Evolutionary conservation across 1,140 invertebrate genomes (phyloP).

Genomic region (Wasmannia auropunctata): DNA sequence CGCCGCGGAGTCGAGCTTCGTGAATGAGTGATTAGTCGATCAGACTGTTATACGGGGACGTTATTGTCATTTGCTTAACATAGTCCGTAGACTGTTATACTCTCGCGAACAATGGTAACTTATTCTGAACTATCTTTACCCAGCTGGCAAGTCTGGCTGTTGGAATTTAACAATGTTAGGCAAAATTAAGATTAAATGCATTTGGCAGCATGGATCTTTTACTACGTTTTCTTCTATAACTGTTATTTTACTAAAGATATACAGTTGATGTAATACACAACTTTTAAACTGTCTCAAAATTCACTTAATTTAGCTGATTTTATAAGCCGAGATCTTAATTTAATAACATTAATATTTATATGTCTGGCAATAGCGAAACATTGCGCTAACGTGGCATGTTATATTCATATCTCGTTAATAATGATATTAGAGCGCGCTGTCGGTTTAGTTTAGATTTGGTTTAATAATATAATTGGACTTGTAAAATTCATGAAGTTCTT

Average conservation of each 20-base stretch:
- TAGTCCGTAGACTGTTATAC: neutral
- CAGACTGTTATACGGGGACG: slow-evolving; percentile 19
- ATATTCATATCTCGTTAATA: neutral
- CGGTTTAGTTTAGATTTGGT: no score
- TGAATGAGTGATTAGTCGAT: slow-evolving; percentile 35
- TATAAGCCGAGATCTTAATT: no score
- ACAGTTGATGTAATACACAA: neutral
- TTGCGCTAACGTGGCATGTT: neutral
- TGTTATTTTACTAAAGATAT: neutral
- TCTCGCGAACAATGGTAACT: no score
- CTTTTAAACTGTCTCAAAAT: neutral
- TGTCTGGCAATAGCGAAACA: neutral
- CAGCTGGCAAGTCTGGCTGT: neutral
- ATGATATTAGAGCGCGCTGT: neutral
- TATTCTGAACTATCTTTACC: neutral
- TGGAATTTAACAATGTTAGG: neutral
- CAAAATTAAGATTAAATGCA: no score
- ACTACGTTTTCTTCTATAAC: neutral
- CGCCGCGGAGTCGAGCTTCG: slow-evolving; percentile 23
- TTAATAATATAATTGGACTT: neutral
- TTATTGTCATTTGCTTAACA: neutral
- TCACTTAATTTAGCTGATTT: neutral
- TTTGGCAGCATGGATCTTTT: no score
- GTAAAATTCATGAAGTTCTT: slow-evolving; percentile 23
- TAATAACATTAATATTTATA: slow-evolving; percentile 17